A percentile compares a stretch with the other conserved stretches of the same genome.
phyloP scores from a whole-genome alignment of 2,113 vertebrate species.

The Mellivora capensis region DNA sequence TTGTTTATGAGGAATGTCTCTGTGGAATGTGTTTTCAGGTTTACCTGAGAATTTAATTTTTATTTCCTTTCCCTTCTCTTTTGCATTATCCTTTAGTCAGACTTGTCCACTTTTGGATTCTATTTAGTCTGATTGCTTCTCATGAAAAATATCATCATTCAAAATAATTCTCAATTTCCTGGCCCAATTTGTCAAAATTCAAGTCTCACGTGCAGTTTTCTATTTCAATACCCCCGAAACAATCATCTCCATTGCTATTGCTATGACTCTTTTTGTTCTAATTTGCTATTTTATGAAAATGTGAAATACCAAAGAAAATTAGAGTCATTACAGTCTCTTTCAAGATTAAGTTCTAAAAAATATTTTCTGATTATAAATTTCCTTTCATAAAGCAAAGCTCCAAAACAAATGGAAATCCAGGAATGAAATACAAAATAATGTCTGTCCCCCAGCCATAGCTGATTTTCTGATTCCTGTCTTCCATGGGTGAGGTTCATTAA shows the following conservation, averaged over 20 bases:
- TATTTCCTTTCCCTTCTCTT: background rate
- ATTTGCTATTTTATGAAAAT: background rate
- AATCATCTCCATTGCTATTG: background rate
- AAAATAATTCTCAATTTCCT: background rate
- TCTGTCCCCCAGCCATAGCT: background rate
- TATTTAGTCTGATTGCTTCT: background rate
- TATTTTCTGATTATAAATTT: background rate
- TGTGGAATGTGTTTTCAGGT: background rate
- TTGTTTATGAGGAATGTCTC: background rate
- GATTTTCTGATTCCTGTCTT: background rate
- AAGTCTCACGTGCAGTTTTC: background rate
- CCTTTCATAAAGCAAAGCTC: background rate
- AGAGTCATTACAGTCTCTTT: background rate
- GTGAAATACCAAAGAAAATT: background rate
- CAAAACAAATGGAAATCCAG: background rate
- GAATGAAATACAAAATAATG: background rate
- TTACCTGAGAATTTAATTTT: background rate
- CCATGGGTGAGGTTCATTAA: background rate
- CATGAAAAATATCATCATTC: background rate
- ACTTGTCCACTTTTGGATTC: background rate
- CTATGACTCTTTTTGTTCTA: background rate
- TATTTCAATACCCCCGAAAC: background rate
- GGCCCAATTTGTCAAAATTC: background rate
- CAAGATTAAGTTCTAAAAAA: background rate
- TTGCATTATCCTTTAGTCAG: background rate